Base-by-base conservation (phyloP, 2,113 vertebrate species). In the Vidua macroura region DNA sequence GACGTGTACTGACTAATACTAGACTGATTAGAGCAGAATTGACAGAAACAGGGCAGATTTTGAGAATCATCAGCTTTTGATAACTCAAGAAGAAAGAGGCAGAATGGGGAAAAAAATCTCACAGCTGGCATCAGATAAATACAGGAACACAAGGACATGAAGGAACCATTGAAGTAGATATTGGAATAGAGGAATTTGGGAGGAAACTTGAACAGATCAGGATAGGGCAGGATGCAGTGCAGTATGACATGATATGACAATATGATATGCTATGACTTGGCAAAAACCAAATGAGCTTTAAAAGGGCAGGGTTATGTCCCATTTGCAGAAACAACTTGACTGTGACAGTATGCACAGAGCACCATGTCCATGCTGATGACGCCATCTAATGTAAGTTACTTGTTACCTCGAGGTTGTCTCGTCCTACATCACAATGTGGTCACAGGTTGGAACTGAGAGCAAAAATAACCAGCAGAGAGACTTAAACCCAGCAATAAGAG, bases 1-100 rank as follows among this genome's bases (percentile, higher is more conserved):
- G 92, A 78, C 80, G 56, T 41, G 44, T 30, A 76, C 58, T 53
- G 76, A 91, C 37, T 91, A 91, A 56, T 69, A 58, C 59, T 74
- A 67, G 66, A 46, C n/a, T 73, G 79, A 92, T 56, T 41, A 72
- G 67, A 94, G 58, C 30, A 80, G 48, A 92, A 86, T 24, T 76
- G 76, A 88, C 58, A 88, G 86, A 90, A 95, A 88, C 60, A 91
- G 85, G 78, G 39, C 43, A 93, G 60, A 96, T 91, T 81, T 82
- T 90, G 43, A 91, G 74, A 91, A 84, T 75, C 62, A 59, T 85
- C 44, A 72, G 48, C 74, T 87, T 93, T 82, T 93, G 66, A 79
- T 82, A 90, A 74, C 27, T 90, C 56, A 83, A 51, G 30, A 18
- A 83, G 44, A 51, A 58, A 86, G 81, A 69, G 27, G 20, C 41